Conservation (phyloP, 2,797 vertebrate genomes). For the Poecile montanus region DNA sequence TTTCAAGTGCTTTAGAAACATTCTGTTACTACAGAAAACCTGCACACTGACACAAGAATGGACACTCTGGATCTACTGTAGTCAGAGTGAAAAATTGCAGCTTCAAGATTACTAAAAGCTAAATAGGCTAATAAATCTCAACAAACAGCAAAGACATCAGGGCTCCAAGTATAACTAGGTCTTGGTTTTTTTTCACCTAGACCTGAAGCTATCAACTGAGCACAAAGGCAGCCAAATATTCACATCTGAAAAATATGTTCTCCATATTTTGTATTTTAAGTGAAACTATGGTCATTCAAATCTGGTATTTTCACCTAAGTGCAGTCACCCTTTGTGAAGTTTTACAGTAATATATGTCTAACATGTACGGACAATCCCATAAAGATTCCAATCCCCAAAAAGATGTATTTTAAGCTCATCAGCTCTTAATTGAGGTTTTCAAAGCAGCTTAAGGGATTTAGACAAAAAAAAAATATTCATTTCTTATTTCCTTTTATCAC, state of each 20-base stretch:
- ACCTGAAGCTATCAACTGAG: not conserved
- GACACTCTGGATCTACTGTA: not conserved
- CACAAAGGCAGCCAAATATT: not conserved
- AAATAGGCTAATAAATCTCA: not conserved
- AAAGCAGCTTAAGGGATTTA: not conserved
- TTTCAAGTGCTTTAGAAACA: not conserved
- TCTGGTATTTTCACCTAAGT: not conserved
- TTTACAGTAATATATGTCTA: not conserved
- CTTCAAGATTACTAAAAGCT: not conserved
- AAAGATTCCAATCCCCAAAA: not conserved
- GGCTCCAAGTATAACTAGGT: not conserved
- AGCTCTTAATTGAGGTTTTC: constrained; percentile 40
- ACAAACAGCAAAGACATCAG: not conserved
- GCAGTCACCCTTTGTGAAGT: not conserved
- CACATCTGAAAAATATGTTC: not conserved
- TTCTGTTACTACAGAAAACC: not conserved
- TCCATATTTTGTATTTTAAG: not conserved
- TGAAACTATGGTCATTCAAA: not conserved
- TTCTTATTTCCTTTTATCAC: constrained; percentile 14
- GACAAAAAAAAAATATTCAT: constrained; percentile 30
- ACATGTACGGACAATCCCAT: not conserved
- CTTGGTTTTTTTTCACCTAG: not conserved
- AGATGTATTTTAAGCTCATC: constrained; percentile 24
- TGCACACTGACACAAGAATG: not conserved
- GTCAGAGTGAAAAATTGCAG: not conserved